Evolutionary conservation across 2,113 vertebrate genomes (phyloP).

Genomic region (Puntigrus tetrazona): DNA sequence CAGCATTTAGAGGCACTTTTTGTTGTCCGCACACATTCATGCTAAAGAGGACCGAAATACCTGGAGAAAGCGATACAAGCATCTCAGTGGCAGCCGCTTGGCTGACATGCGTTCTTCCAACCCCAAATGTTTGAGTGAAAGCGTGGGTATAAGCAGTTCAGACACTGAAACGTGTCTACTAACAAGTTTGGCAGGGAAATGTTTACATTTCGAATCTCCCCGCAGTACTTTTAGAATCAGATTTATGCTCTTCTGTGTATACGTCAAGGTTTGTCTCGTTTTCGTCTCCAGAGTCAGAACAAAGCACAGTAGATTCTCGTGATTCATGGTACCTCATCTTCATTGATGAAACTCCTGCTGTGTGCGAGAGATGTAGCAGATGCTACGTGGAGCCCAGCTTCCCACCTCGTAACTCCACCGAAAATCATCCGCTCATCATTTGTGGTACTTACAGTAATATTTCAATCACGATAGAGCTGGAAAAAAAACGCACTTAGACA

Average conservation of each 20-base stretch:
- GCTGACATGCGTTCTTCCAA: neutral
- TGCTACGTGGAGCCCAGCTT: neutral
- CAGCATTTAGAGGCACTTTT: constrained; percentile 66
- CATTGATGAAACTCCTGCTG: constrained; percentile 6
- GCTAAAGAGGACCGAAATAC: neutral
- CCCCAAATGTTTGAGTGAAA: neutral
- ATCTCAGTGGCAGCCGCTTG: neutral
- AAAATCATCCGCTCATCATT: neutral
- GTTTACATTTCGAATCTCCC: neutral
- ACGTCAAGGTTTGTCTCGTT: neutral
- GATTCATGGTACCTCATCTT: neutral
- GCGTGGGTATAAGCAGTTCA: neutral
- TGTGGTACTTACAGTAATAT: neutral
- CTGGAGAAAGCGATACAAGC: neutral
- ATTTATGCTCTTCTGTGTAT: neutral
- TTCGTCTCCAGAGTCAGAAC: neutral
- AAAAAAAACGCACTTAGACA: neutral
- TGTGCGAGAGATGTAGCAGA: constrained; percentile 4
- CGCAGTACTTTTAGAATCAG: neutral
- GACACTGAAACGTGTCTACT: neutral
- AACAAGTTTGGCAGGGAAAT: neutral
- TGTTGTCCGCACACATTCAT: constrained; percentile 53
- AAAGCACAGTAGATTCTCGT: neutral
- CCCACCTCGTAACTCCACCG: neutral
- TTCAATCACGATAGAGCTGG: neutral